phyloP scores from a whole-genome alignment of 2,888 invertebrate genomes.

The Latrodectus hesperus region DNA sequence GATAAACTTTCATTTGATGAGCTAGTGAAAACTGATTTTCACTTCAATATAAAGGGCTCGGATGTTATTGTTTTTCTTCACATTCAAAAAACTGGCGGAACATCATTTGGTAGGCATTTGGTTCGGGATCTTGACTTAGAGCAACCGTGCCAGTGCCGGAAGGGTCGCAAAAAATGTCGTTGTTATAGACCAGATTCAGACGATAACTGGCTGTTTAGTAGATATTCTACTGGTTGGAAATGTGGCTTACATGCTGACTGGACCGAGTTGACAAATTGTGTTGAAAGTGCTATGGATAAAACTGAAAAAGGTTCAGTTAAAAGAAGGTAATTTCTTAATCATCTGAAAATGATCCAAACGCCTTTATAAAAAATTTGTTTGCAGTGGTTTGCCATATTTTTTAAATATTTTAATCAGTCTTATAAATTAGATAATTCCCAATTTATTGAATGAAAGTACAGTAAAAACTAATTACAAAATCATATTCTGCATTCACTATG shows the following conservation, averaged over 20 bases:
- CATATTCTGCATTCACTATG: no score
- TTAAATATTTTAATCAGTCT: no score
- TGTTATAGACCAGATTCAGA: constrained; percentile 73
- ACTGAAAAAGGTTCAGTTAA: constrained; percentile 88
- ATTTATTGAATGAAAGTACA: no score
- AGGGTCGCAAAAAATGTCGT: constrained; percentile 72
- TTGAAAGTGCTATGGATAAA: constrained; percentile 91
- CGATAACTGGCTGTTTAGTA: constrained; percentile 97
- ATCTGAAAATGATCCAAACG: no score
- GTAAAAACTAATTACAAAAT: no score
- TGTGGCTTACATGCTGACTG: constrained; percentile 99
- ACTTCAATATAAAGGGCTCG: constrained; percentile 78
- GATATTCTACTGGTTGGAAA: constrained; percentile 97
- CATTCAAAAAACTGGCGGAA: constrained; percentile 99
- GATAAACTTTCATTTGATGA: constrained; percentile 68
- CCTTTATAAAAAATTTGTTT: no score
- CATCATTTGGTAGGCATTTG: constrained; percentile 95
- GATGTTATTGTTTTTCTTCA: constrained; percentile 99
- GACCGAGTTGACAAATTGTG: constrained; percentile 95
- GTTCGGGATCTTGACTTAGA: constrained; percentile 94
- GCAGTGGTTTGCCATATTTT: no score
- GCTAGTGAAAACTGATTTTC: constrained; percentile 59
- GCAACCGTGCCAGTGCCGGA: constrained; percentile 83
- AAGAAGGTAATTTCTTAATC: constrained; percentile 77
- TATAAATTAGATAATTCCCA: no score